These are phyloP conservation scores for Crossaster papposus DNA, from an alignment of 53 echinoderm and acorn worm genomes.

Conservation along the genomic window DNA sequence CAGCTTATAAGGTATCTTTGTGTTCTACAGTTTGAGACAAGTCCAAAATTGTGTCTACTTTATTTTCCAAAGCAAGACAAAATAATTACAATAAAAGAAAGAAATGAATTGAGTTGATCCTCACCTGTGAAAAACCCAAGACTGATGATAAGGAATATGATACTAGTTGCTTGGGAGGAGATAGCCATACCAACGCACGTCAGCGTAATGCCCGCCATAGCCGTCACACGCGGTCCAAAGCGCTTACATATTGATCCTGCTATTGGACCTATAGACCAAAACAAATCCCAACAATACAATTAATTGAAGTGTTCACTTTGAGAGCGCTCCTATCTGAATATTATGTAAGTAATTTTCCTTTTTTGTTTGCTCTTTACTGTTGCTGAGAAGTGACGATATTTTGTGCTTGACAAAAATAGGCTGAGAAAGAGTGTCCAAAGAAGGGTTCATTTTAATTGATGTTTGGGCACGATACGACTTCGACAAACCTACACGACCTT, in stretches of 20 bases:
- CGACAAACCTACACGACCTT: too few species aligned
- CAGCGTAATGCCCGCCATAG: constrained; percentile 17
- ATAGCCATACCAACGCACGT: constrained; percentile 1
- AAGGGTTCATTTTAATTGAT: too few species aligned
- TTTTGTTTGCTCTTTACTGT: too few species aligned
- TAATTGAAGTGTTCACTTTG: too few species aligned
- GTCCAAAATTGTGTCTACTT: background rate
- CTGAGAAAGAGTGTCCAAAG: too few species aligned
- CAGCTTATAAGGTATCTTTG: too few species aligned
- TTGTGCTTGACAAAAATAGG: too few species aligned
- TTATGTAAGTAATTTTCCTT: too few species aligned
- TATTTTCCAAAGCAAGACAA: background rate
- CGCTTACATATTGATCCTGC: constrained; percentile 7
- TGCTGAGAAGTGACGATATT: too few species aligned
- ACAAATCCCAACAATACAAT: too few species aligned
- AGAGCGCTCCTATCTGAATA: too few species aligned
- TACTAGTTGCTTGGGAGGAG: constrained; percentile 15
- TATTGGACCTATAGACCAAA: constrained; percentile 7
- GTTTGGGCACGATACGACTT: too few species aligned
- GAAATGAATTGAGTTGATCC: background rate
- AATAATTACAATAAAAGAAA: background rate
- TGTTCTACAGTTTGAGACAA: background rate
- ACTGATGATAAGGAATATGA: constrained; percentile 26
- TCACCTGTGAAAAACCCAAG: constrained; percentile 42
- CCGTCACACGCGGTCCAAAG: constrained; percentile 23